Evolutionary conservation across 2,888 invertebrate species (phyloP).

Genomic region (Ochropleura leucogaster): DNA sequence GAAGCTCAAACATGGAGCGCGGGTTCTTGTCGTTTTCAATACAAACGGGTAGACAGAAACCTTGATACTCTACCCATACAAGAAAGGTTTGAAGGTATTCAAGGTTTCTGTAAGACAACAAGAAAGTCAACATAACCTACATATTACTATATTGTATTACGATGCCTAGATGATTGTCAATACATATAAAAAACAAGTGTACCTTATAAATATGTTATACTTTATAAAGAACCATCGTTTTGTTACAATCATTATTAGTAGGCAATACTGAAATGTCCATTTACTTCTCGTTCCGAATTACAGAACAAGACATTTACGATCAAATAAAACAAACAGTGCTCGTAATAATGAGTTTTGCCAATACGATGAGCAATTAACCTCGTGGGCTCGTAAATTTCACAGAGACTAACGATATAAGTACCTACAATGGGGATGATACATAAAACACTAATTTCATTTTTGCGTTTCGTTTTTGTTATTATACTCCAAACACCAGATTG

Average conservation of each 20-base stretch:
- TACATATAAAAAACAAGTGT: not conserved
- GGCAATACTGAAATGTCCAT: constrained; percentile 23
- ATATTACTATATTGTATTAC: not conserved
- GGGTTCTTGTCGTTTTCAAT: constrained; percentile 10
- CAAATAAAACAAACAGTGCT: constrained; percentile 48
- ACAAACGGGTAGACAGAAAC: constrained; percentile 4
- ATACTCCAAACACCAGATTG: not conserved
- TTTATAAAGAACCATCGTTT: constrained; percentile 1
- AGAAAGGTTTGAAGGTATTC: not conserved
- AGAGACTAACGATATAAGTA: constrained; percentile 30
- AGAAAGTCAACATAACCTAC: constrained; percentile 8
- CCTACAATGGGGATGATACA: not conserved
- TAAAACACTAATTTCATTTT: constrained; percentile 17
- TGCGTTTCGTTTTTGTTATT: constrained; percentile 11
- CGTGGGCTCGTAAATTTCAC: constrained; percentile 55
- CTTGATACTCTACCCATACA: too few species aligned
- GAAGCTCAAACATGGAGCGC: not conserved
- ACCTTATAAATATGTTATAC: not conserved
- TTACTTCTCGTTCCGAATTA: constrained; percentile 32
- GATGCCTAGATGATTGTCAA: not conserved
- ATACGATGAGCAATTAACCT: constrained; percentile 62
- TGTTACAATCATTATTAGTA: constrained; percentile 14
- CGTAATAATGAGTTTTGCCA: constrained; percentile 53
- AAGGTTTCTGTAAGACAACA: constrained; percentile 25
- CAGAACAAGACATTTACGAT: constrained; percentile 36